phyloP scores from a whole-genome alignment of 2,797 vertebrate species.

The Pseudotriccus pelzelni region DNA sequence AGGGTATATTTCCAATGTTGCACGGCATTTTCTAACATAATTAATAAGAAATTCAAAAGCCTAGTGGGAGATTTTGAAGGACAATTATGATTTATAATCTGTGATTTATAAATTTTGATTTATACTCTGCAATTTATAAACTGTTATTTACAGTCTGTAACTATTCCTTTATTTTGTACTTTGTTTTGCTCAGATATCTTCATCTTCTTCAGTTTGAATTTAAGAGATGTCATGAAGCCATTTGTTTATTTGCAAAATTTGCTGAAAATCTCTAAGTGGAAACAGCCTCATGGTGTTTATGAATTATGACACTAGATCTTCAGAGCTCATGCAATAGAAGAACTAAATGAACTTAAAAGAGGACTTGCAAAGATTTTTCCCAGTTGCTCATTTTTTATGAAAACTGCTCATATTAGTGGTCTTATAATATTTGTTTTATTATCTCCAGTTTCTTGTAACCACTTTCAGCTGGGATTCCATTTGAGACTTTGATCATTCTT shows the following conservation, averaged over 20 bases:
- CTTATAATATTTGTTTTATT: constrained; percentile 19
- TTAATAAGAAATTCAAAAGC: not conserved
- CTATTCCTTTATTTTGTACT: not conserved
- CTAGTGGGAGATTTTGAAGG: not conserved
- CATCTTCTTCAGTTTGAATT: not conserved
- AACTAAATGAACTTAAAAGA: not conserved
- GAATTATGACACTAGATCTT: not conserved
- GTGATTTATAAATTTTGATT: not conserved
- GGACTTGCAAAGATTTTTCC: not conserved
- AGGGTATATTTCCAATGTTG: not conserved
- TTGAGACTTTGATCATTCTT: not conserved
- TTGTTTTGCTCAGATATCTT: not conserved
- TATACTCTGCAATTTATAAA: not conserved
- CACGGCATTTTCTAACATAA: not conserved
- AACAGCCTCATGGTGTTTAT: not conserved
- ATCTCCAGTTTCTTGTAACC: constrained; percentile 12
- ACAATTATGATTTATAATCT: not conserved
- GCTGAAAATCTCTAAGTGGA: not conserved
- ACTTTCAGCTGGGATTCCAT: not conserved
- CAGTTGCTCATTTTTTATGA: not conserved
- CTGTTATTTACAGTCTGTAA: not conserved
- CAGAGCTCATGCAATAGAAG: not conserved
- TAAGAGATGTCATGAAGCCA: not conserved
- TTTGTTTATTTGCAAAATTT: not conserved
- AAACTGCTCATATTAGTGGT: not conserved